Conservation (phyloP, 2,113 vertebrate species). For the Onychostoma macrolepis region DNA sequence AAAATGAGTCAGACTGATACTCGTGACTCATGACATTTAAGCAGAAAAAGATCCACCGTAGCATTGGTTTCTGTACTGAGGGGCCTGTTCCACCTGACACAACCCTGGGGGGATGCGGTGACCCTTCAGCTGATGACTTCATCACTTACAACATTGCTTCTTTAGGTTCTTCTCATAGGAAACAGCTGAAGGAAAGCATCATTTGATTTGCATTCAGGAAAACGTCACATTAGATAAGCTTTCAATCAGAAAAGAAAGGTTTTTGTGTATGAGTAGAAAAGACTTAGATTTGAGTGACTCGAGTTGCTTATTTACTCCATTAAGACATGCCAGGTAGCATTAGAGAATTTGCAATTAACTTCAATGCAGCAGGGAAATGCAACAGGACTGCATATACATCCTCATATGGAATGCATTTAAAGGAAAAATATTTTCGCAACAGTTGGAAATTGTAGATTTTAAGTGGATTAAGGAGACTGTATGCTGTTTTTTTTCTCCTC, state of each 20-base stretch:
- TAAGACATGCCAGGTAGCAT: constrained; percentile 7
- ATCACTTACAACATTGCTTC: constrained; percentile 15
- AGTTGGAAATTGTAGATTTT: constrained; percentile 75
- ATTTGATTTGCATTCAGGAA: neutral
- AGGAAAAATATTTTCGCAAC: constrained; percentile 75
- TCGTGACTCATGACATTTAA: constrained; percentile 8
- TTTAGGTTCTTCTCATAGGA: constrained; percentile 4
- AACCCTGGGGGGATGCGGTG: neutral
- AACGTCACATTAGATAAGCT: constrained; percentile 13
- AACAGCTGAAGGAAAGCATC: neutral
- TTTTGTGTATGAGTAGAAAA: neutral
- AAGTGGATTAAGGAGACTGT: constrained; percentile 68
- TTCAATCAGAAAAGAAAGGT: neutral
- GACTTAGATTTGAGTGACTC: constrained; percentile 2
- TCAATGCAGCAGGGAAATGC: constrained; percentile 56
- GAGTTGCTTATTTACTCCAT: neutral
- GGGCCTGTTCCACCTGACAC: constrained; percentile 12
- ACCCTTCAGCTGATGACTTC: constrained; percentile 20
- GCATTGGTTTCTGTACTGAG: neutral
- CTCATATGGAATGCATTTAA: constrained; percentile 71
- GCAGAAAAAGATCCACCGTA: neutral
- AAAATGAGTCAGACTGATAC: constrained; percentile 28
- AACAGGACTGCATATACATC: constrained; percentile 58
- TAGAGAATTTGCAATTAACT: constrained; percentile 33
- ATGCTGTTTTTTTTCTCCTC: constrained; percentile 51